Percentiles rank a stretch among this genome's conserved stretches.
These are phyloP conservation scores for Axis porcinus DNA, from an alignment of 2,113 vertebrate genomes.

Conservation along the genomic window DNA sequence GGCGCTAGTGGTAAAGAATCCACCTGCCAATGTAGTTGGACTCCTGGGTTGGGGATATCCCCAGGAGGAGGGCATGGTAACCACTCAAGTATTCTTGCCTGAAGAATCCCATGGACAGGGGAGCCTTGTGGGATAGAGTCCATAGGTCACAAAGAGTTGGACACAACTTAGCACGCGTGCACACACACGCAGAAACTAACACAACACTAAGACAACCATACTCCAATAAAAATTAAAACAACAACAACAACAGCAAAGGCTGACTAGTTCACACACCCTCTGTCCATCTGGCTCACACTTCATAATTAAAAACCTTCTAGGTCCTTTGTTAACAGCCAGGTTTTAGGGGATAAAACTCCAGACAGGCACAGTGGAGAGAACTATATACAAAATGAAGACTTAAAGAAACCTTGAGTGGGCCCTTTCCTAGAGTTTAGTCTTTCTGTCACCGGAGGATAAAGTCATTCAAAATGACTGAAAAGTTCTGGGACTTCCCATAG, in stretches of 20 bases:
- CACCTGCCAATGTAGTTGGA: not conserved
- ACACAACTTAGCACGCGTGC: not conserved
- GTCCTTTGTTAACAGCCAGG: not conserved
- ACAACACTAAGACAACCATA: not conserved
- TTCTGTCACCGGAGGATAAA: slow-evolving; percentile 4
- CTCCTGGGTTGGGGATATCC: not conserved
- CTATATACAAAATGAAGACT: not conserved
- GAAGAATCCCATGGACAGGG: not conserved
- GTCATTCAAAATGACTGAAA: not conserved
- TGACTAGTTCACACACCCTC: not conserved
- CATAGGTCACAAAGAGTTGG: not conserved
- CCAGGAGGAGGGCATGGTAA: not conserved
- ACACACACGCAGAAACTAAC: not conserved
- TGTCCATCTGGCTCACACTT: not conserved
- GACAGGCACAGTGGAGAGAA: not conserved
- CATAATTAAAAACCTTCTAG: not conserved
- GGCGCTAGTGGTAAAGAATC: not conserved
- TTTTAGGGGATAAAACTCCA: not conserved
- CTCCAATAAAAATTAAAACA: not conserved
- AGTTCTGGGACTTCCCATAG: not conserved
- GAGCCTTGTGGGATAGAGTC: not conserved
- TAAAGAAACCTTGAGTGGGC: not conserved
- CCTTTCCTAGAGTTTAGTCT: not conserved
- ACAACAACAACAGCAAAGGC: not conserved
- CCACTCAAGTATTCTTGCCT: not conserved